These are phyloP conservation scores for Drosophila barbarae DNA, from an alignment of 2,888 invertebrate genomes.

Conservation along the genomic window DNA sequence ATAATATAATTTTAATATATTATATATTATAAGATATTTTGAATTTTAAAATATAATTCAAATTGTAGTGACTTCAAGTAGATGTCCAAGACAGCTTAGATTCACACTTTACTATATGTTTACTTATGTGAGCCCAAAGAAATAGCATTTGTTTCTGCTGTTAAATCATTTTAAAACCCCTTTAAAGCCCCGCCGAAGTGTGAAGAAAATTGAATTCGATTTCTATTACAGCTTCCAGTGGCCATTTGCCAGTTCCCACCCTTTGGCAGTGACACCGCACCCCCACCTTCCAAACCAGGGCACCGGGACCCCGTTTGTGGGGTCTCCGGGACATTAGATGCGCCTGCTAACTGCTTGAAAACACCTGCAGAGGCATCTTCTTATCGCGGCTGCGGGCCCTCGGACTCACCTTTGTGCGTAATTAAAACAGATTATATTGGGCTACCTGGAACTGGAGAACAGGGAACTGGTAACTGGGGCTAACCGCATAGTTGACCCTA, in stretches of 20 bases:
- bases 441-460: constrained; percentile 52
- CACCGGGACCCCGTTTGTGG: constrained; percentile 10
- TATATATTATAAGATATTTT: background rate
- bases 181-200: constrained; percentile 9
- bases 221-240: constrained; percentile 8
- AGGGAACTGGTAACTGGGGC: constrained; percentile 18
- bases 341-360: constrained; percentile 65
- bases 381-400: constrained; percentile 13
- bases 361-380: constrained; percentile 63
- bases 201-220: constrained; percentile 33
- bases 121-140: too few relatives aligned
- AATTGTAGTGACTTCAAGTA: background rate
- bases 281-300: too few relatives aligned
- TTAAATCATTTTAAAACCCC: background rate
- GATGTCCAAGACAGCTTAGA: background rate
- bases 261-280: too few relatives aligned
- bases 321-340: constrained; percentile 54
- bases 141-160: background rate
- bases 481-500: constrained; percentile 70
- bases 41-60: background rate
- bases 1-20: background rate
- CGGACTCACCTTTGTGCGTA: constrained; percentile 40
- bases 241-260: background rate
- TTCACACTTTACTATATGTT: background rate
- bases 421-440: constrained; percentile 63